Base-by-base conservation (phyloP, 2,888 invertebrate species). In the Brachyopa scutellaris region DNA sequence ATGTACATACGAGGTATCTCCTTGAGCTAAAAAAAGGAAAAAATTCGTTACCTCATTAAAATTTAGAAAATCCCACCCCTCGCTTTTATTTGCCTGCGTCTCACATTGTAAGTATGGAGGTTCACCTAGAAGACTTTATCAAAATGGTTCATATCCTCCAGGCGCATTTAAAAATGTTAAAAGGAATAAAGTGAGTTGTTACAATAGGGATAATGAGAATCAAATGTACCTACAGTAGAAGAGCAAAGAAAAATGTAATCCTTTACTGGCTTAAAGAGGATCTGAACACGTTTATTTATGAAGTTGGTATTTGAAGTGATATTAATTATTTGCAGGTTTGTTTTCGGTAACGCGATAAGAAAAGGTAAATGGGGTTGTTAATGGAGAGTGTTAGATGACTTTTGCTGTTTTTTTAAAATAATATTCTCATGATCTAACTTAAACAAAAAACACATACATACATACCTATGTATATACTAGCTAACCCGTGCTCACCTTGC, bases 211-310 rank as follows among this genome's bases (percentile, higher is more conserved):
- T 11, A 51, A 31, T 51, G 6, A 31, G 31, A n/a, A 33, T 53
- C 19, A 45, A 21, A 45, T 21, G 42, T n/a, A n/a, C n/a, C n/a
- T 33, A 13, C 19, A 11, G 21, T 2, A 6, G 11, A 8, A 11
- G 13, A 15, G 15, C 49, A 2, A 49, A 9, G 17, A 15, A n/a
- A 15, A 38, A 29, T 6, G 2, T 53, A 53, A 53, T 53, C 53
- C 53, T 53, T 53, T 19, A 21, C 15, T n/a, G n/a, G 19, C 11
- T 53, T 19, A 33, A 11, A 13, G 11, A 4, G 33, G 21, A 36
- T 19, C 19, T 53, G 19, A 33, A 11, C 11, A 8, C 33, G 21
- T 53, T 53, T 53, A 53, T 53, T 53, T 33, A 53, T 53, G 53
- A 53, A 53, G 19, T 19, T 1, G 49, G 13, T 49, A 15, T 29